Conservation (phyloP, 2,797 vertebrate genomes). For the Siniperca scherzeri region DNA sequence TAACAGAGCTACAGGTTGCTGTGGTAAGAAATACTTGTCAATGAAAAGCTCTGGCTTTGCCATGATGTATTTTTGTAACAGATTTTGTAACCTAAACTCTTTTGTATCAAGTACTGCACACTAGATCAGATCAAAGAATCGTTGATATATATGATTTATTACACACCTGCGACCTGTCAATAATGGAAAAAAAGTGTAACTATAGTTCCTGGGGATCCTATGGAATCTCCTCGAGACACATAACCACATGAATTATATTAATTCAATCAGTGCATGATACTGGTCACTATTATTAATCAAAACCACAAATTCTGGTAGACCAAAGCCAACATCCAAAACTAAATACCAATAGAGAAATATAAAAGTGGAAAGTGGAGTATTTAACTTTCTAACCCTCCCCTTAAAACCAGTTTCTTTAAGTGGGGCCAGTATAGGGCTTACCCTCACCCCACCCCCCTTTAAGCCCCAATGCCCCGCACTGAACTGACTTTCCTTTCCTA, state of each 20-base stretch:
- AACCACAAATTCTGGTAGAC: constrained; percentile 7
- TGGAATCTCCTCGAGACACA: constrained; percentile 1
- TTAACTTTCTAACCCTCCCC: constrained; percentile 62
- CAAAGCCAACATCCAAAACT: constrained; percentile 34
- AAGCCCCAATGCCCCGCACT: constrained; percentile 41
- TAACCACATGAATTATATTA: neutral
- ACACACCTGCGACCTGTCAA: neutral
- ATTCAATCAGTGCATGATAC: neutral
- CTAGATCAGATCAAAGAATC: neutral
- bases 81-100: neutral
- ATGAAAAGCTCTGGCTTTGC: neutral
- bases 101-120: neutral
- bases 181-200: neutral
- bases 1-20: neutral
- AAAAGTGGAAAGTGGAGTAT: constrained; percentile 65
- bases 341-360: constrained; percentile 42
- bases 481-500: constrained; percentile 27
- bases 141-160: constrained; percentile 11
- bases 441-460: constrained; percentile 51
- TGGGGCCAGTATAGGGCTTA: constrained; percentile 65
- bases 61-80: neutral
- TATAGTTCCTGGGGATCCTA: neutral
- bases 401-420: constrained; percentile 72
- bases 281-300: constrained; percentile 23
- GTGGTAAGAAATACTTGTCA: neutral